Base-by-base conservation (phyloP, 37 sponge, comb jelly and placozoan species). In the Mnemiopsis leidyi region DNA sequence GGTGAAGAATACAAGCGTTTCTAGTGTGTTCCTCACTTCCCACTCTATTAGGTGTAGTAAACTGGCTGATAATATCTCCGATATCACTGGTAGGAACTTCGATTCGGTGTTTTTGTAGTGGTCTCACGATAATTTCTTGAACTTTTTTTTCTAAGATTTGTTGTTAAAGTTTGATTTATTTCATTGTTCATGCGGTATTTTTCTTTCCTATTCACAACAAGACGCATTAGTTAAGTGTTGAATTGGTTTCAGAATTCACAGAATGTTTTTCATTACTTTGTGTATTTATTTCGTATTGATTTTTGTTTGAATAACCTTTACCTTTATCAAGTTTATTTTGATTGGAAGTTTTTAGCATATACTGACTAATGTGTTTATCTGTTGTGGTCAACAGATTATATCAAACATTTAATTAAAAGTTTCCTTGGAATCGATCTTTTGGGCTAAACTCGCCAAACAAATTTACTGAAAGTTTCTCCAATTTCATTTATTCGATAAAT, bases 71-170 rank as follows among this genome's bases (percentile, higher is more conserved):
- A 85, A 85, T 33, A 23, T 85, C 16, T 16, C 90, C 13, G 61
- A 85, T 40, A 40, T 85, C 21, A 85, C 90, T 33, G 26, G 40
- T 85, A 38, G 90, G 61, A 85, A 85, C 29, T 85, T 85, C 39
- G 90, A 39, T 38, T 85, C 90, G 21, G 61, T 85, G n/a, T 85
- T 85, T 23, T 33, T 85, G 48, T 85, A 39, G 33, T 69, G 73
- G 28, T 23, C n/a, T n/a, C n/a, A n/a, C n/a, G n/a, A n/a, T n/a
- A n/a, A n/a, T n/a, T n/a, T n/a, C n/a, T n/a, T n/a, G n/a, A n/a
- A n/a, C n/a, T 48, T 18, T 48, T 48, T 18, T 48, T 48, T 48
- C 30, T 71, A 28, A 18, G 30, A 71, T 71, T 71, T 7, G 30
- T 71, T 71, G 75, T 18, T 71, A 25, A 25, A 29, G 75, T 71